Evolutionary conservation across 2,888 invertebrate species (phyloP).

Genomic region (Candidula unifasciata): DNA sequence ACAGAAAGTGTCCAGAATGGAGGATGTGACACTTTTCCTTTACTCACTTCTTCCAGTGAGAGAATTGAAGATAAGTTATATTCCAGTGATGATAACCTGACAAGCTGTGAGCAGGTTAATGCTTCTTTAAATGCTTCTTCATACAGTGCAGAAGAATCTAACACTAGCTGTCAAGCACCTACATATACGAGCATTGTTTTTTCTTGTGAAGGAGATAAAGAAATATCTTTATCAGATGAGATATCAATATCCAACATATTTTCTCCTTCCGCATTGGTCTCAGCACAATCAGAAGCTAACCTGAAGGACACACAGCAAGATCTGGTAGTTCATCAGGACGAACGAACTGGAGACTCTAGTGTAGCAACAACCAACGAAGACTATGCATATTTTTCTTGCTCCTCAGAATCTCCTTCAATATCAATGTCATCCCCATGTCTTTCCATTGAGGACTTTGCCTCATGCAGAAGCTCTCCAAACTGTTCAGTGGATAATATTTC

Average conservation of each 20-base stretch:
- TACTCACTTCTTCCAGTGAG: not conserved
- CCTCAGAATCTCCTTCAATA: constrained; percentile 35
- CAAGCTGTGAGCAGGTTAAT: not conserved
- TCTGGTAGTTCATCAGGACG: constrained; percentile 1
- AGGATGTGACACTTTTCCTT: not conserved
- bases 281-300: not conserved
- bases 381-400: constrained; percentile 48
- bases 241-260: not conserved
- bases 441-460: constrained; percentile 31
- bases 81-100: not conserved
- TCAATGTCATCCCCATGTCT: constrained; percentile 35
- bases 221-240: not conserved
- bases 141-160: not conserved
- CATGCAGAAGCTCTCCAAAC: constrained; percentile 19
- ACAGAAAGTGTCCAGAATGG: not conserved
- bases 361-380: constrained; percentile 39
- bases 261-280: not conserved
- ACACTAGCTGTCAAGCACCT: not conserved
- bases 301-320: not conserved
- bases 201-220: not conserved
- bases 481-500: not conserved
- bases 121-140: not conserved
- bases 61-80: not conserved
- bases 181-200: no score
- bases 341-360: not conserved